Evolutionary conservation across 2,113 vertebrate species (phyloP).

Genomic region (Takifugu flavidus): DNA sequence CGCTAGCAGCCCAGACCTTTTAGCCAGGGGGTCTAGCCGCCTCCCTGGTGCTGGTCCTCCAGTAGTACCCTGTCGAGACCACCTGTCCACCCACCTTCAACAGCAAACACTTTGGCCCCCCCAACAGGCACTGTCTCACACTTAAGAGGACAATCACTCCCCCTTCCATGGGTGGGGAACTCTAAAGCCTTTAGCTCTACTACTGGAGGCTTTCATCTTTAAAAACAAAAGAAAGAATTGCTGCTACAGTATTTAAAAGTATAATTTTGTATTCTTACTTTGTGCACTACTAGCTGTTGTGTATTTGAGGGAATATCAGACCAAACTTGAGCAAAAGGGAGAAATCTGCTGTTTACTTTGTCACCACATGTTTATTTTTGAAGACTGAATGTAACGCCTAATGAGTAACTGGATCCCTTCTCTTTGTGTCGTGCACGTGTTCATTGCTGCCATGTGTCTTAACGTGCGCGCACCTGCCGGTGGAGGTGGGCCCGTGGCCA

Average conservation of each 20-base stretch:
- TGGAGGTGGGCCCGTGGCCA: slow-evolving; percentile 56
- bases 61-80: slow-evolving; percentile 27
- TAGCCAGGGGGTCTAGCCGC: slow-evolving; percentile 50
- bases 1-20: slow-evolving; percentile 19
- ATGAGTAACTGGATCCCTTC: slow-evolving; percentile 61
- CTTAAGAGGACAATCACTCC: slow-evolving; percentile 72
- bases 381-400: slow-evolving; percentile 72
- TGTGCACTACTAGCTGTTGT: slow-evolving; percentile 79
- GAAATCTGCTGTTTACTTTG: slow-evolving; percentile 73
- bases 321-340: slow-evolving; percentile 76
- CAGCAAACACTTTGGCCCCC: slow-evolving; percentile 51
- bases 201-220: slow-evolving; percentile 69
- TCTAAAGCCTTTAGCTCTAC: slow-evolving; percentile 62
- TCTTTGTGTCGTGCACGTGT: slow-evolving; percentile 61
- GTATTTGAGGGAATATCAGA: slow-evolving; percentile 72
- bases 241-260: slow-evolving; percentile 83
- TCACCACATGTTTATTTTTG: slow-evolving; percentile 51
- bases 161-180: slow-evolving; percentile 55
- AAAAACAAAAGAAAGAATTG: slow-evolving; percentile 59
- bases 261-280: slow-evolving; percentile 80
- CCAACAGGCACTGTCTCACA: slow-evolving; percentile 44
- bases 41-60: slow-evolving; percentile 19
- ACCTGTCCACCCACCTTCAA: slow-evolving; percentile 48
- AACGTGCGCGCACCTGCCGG: slow-evolving; percentile 55
- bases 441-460: slow-evolving; percentile 63